phyloP scores from a whole-genome alignment of 2,797 vertebrate species.

The Tadarida brasiliensis region DNA sequence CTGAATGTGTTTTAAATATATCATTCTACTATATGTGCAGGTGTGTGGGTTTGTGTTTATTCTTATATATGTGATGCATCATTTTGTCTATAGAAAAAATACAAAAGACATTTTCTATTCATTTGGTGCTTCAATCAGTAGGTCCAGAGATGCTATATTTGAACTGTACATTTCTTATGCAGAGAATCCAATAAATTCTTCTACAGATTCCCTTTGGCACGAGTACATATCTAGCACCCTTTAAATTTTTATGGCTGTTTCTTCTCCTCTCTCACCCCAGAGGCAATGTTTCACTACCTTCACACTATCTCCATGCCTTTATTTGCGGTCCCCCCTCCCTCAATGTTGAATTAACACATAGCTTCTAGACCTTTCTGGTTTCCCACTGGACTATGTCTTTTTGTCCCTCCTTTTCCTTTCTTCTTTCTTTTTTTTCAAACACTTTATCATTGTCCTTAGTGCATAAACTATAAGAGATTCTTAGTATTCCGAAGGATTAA shows the following conservation, averaged over 20 bases:
- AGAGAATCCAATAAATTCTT: conserved; percentile 74
- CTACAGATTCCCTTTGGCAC: conserved; percentile 72
- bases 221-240: conserved; percentile 71
- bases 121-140: conserved; percentile 57
- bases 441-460: neutral
- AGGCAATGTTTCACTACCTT: conserved; percentile 57
- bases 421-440: neutral
- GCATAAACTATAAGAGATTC: neutral
- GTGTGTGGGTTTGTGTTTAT: neutral
- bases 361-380: neutral
- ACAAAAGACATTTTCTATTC: neutral
- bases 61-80: neutral
- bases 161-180: conserved; percentile 79
- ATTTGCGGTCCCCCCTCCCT: neutral
- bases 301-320: neutral
- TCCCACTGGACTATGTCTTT: neutral
- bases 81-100: conserved; percentile 27
- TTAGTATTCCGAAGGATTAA: neutral
- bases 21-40: neutral
- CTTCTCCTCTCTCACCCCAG: conserved; percentile 56
- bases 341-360: conserved; percentile 38
- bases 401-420: neutral
- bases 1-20: neutral
- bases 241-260: conserved; percentile 74
- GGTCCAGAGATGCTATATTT: conserved; percentile 61